Evolutionary conservation across 1,140 invertebrate species (phyloP), one percentile per base, ranked within the genome.

Genomic region (Neodiprion virginianus): DNA sequence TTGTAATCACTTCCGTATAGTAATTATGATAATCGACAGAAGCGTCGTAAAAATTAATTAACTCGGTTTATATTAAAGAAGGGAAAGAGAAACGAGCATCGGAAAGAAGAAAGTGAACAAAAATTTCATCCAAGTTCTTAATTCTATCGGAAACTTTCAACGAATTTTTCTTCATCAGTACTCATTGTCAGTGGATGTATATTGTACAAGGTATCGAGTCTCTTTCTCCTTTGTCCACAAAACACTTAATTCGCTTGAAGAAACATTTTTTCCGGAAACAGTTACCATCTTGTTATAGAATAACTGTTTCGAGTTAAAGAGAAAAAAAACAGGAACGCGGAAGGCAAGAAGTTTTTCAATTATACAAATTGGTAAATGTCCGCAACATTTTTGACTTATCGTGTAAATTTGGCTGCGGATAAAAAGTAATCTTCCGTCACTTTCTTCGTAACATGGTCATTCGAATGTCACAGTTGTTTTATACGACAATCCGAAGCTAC

Each of bases 21-120:
- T 40, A 40, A 40, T 61, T 14, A 61, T 5, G 8, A 61, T 17
- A 61, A 61, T 61, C n/a, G 53, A 8, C 53, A 17, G 53, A 40
- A 40, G 53, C 3, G 53, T 61, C n/a, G 53, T 61, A 61, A 61
- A 61, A 61, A 61, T 61, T 61, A 61, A 61, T 61, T 61, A 61
- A 61, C n/a, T 61, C n/a, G 8, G 53, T 61, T 12, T 61, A 40
- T 12, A 17, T 61, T 40, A 4, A 40, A 40, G 2, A 40, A 40
- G 5, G 28, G 28, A 40, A 40, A 40, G 28, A 40, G 28, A 40
- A 40, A 40, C 28, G 28, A 5, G 5, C 28, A 5, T 40, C 5
- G 5, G 28, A 40, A 40, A 40, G 28, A 40, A 1, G 28, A 5
- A 5, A 40, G 28, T 5, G 8, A 61, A 61, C 50, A 17, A 61